A percentile compares a stretch with the other conserved stretches of the same genome.
phyloP scores from a whole-genome alignment of 2,888 invertebrate species.

The Apotomis betuletana region DNA sequence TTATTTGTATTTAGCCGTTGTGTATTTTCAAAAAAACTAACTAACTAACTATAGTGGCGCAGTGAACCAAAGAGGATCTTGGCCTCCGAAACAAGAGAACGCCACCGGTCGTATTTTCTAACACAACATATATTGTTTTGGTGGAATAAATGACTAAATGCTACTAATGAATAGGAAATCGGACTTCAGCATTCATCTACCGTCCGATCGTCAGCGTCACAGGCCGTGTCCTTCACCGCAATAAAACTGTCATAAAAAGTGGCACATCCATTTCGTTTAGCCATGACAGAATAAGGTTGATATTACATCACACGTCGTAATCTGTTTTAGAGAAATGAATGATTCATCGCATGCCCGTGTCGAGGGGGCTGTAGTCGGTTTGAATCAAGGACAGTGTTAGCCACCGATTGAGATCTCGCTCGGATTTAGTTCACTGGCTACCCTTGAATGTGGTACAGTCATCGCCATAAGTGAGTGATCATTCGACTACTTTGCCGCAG shows the following conservation, averaged over 20 bases:
- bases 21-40: no score
- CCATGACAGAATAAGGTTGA: slow-evolving; percentile 40
- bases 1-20: no score
- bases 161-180: no score
- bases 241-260: slow-evolving; percentile 10
- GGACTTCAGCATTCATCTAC: neutral
- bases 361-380: slow-evolving; percentile 42
- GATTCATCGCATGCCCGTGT: slow-evolving; percentile 43
- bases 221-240: neutral
- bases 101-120: no score
- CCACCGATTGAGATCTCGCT: slow-evolving; percentile 30
- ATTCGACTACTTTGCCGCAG: no score
- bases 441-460: slow-evolving; percentile 31
- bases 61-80: no score
- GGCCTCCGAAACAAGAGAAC: no score
- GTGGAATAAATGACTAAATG: no score
- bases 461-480: neutral
- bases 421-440: slow-evolving; percentile 48
- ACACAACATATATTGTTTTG: no score
- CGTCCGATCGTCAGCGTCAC: no score
- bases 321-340: slow-evolving; percentile 42
- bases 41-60: no score
- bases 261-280: slow-evolving; percentile 22
- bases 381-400: slow-evolving; percentile 41
- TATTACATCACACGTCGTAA: slow-evolving; percentile 32